Conservation (phyloP, 2,888 invertebrate genomes). For the Oscheius sp. region DNA sequence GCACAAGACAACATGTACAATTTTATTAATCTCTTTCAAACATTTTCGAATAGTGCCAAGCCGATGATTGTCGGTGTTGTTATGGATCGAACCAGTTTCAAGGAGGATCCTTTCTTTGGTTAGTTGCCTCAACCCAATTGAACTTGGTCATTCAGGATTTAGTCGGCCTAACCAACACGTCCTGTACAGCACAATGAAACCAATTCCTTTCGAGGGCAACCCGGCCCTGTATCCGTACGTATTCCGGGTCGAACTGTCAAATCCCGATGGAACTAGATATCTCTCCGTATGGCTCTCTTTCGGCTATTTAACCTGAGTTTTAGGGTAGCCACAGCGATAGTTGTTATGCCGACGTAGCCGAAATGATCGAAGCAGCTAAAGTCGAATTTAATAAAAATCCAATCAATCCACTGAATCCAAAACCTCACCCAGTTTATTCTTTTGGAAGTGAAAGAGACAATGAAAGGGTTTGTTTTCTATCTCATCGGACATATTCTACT, state of each 20-base stretch:
- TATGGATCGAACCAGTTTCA: slow-evolving; percentile 39
- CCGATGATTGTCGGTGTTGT: slow-evolving; percentile 41
- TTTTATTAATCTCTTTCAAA: slow-evolving; percentile 25
- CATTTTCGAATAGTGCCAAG: background rate
- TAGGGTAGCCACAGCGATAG: background rate
- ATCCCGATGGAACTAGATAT: background rate
- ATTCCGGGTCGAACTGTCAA: slow-evolving; percentile 10
- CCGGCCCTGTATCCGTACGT: slow-evolving; percentile 24
- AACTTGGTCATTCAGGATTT: background rate
- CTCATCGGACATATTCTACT: background rate
- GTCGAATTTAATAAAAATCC: background rate
- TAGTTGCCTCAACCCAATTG: no score
- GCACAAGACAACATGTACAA: slow-evolving; percentile 41
- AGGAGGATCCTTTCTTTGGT: slow-evolving; percentile 42
- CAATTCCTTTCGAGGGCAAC: background rate
- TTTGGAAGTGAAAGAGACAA: background rate
- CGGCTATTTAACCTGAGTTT: no score
- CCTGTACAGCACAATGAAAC: background rate
- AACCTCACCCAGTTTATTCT: background rate
- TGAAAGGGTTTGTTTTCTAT: background rate
- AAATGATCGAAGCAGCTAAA: background rate
- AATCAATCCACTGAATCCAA: slow-evolving; percentile 9
- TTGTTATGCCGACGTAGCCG: slow-evolving; percentile 1
- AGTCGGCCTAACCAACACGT: slow-evolving; percentile 12
- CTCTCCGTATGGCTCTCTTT: background rate